Conservation (phyloP, 2,888 invertebrate species). For the Hirtodrosophila duncani region DNA sequence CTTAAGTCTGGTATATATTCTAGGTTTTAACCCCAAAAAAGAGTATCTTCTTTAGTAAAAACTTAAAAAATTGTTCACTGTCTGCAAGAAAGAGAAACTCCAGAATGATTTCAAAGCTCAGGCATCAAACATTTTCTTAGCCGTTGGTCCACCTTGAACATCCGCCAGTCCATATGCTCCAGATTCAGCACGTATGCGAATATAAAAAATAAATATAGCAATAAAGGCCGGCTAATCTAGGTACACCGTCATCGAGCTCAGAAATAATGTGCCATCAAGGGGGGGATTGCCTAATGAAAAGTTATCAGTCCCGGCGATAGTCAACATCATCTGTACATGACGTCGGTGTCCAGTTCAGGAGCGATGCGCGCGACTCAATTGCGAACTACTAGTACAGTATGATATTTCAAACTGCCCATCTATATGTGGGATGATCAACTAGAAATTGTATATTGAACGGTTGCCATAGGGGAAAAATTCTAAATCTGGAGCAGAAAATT, state of each 20-base stretch:
- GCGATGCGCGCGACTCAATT: slow-evolving; percentile 15
- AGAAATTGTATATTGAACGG: neutral
- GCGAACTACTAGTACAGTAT: slow-evolving; percentile 19
- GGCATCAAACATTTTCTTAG: slow-evolving; percentile 2
- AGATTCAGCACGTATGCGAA: slow-evolving; percentile 15
- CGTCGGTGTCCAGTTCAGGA: slow-evolving; percentile 33
- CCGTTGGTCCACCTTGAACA: slow-evolving; percentile 11
- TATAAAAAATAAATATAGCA: slow-evolving; percentile 32
- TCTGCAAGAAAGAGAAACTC: no score
- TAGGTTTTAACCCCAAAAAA: no score
- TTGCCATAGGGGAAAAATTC: neutral
- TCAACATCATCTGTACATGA: slow-evolving; percentile 32
- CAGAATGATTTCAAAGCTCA: no score
- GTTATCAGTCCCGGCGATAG: slow-evolving; percentile 47
- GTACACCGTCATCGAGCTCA: slow-evolving; percentile 57
- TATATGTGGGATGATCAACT: slow-evolving; percentile 25
- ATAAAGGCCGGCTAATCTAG: slow-evolving; percentile 40
- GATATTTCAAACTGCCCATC: slow-evolving; percentile 34
- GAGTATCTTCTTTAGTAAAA: no score
- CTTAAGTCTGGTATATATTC: no score
- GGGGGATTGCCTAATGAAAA: slow-evolving; percentile 66
- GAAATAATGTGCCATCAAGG: slow-evolving; percentile 69
- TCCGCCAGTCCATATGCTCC: slow-evolving; percentile 24
- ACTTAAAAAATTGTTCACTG: no score
- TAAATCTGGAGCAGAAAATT: no score